phyloP scores from a whole-genome alignment of 2,888 invertebrate species.

The Tinea trinotella region DNA sequence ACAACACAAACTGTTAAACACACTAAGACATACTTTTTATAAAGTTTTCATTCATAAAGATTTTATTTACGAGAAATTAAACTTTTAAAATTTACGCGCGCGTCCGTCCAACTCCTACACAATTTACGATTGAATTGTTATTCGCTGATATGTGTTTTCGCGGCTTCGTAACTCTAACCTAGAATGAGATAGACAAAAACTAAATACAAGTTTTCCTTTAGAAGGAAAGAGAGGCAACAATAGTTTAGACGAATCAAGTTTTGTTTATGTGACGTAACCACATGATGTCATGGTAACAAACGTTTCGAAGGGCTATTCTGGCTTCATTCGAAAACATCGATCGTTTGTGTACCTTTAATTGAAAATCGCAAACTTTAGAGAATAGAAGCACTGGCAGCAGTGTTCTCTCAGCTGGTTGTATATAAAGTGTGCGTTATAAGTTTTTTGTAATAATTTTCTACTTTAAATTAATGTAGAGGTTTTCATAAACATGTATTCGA shows the following conservation, averaged over 20 bases:
- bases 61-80: neutral
- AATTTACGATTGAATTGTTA: neutral
- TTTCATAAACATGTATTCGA: too few species aligned
- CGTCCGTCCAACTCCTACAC: conserved; percentile 3
- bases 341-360: too few species aligned
- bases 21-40: neutral
- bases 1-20: neutral
- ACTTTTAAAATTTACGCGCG: neutral
- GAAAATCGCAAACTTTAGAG: too few species aligned
- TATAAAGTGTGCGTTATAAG: too few species aligned
- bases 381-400: too few species aligned
- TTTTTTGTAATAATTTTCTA: too few species aligned
- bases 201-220: neutral
- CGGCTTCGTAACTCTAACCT: neutral
- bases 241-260: conserved; percentile 4
- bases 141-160: neutral
- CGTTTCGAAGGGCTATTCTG: conserved; percentile 24
- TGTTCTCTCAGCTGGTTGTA: too few species aligned
- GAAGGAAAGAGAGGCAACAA: neutral
- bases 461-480: too few species aligned
- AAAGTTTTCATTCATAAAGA: neutral
- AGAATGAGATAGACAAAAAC: neutral
- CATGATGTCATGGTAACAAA: conserved; percentile 59
- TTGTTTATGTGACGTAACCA: conserved; percentile 42
- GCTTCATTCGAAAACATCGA: too few species aligned